Percentiles rank a stretch among this genome's conserved stretches.
Evolutionary conservation across 2,113 vertebrate species (phyloP).

Genomic region (Turdus rufiventris): DNA sequence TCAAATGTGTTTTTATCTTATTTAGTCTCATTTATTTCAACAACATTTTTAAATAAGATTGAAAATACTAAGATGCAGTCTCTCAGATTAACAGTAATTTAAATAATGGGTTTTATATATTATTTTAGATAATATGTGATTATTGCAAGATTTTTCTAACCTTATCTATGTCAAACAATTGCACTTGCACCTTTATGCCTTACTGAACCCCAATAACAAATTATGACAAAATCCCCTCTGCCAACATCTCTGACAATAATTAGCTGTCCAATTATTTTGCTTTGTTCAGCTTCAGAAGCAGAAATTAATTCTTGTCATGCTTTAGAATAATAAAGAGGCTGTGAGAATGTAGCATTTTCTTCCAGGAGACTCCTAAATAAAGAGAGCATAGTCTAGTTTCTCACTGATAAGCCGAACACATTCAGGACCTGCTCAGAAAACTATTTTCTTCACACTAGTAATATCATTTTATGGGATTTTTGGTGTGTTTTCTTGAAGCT

Average conservation of each 20-base stretch:
- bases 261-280: not conserved
- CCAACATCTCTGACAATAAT: not conserved
- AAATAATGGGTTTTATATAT: not conserved
- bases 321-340: not conserved
- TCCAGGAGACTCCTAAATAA: not conserved
- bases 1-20: not conserved
- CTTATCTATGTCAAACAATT: not conserved
- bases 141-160: not conserved
- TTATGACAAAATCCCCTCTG: not conserved
- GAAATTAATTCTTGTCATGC: not conserved
- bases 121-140: not conserved
- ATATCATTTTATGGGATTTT: not conserved
- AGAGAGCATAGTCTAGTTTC: not conserved
- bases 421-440: not conserved
- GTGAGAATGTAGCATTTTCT: not conserved
- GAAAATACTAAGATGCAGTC: not conserved
- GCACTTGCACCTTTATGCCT: accelerated
- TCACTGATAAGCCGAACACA: not conserved
- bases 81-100: not conserved
- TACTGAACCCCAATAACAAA: not conserved
- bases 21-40: not conserved
- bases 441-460: not conserved
- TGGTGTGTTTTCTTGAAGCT: not conserved
- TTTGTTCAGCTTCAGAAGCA: not conserved
- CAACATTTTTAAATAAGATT: not conserved